Base-by-base conservation (phyloP, 1,140 invertebrate species). In the Planococcus citri region DNA sequence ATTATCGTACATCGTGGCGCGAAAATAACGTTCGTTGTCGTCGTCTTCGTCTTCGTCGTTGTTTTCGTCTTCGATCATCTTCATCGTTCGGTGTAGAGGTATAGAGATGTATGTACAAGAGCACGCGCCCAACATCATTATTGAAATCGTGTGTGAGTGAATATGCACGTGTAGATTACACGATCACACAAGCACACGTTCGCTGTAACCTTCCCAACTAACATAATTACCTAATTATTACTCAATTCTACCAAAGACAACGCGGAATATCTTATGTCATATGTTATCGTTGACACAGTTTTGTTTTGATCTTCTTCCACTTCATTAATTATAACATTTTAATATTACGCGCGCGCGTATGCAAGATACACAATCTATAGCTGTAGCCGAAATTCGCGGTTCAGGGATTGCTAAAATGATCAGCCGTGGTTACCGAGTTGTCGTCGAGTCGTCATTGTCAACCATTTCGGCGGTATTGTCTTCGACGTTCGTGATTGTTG, bases 151-250 rank as follows among this genome's bases (percentile, higher is more conserved):
- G 51, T 58, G 17, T 12, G n/a, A n/a, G n/a, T n/a, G n/a, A n/a
- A n/a, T n/a, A n/a, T n/a, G n/a, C n/a, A n/a, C n/a, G n/a, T 51
- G 21, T 21, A 24, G 10, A 10, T 64, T 64, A 27, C 22, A 10
- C 24, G 4, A 58, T 20, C 17, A 22, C 6, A n/a, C 17, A 58
- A 8, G 17, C 17, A 58, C 17, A 64, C 8, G 24, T n/a, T n/a
- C 60, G 22, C 25, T 25, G 9, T 17, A 24, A 25, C 60, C 21
- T 12, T 64, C 17, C 10, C 14, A 2, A 17, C 10, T 64, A 64
- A 64, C 60, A 64, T 64, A 64, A 64, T 64, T 64, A 64, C 60
- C 60, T 64, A 64, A 64, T 64, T 64, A 64, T 64, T 64, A 64
- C 25, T 64, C 60, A 64, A 64, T 64, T 64, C 60, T 12, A n/a